Base-by-base conservation (phyloP, 1,140 invertebrate genomes). In the Helicoverpa zea region DNA sequence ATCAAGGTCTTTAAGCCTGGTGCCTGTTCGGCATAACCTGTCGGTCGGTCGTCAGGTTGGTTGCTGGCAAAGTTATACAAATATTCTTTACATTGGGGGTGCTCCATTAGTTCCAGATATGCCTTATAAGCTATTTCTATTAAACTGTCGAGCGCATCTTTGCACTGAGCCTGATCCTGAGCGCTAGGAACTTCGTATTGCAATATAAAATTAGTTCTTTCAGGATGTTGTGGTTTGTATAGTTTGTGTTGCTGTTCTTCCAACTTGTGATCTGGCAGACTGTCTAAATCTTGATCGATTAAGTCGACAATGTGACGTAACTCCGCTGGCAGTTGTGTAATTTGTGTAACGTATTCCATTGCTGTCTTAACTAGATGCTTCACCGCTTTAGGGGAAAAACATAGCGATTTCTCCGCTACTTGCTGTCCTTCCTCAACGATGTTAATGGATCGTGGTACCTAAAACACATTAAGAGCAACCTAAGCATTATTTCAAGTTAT, bases 101-200 rank as follows among this genome's bases (percentile, higher is more conserved):
- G 18, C 14, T 75, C 13, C 18, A 61, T 51, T 66, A 79, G 12
- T 43, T 79, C 59, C 18, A 66, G 16, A 52, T 82, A 82, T 4
- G 43, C 54, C n/a, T 68, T 51, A 18, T 73, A 54, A 10, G 82
- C 82, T 35, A n/a, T 73, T 51, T 79, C 70, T 4, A 83, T 52
- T 29, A 83, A 16, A 12, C 51, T 78, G 11, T 51, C 43, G 35
- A 83, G 73, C 7, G 52, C 58, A 10, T 63, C 35, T 61, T 63
- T 79, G 23, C 82, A 83, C n/a, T 64, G 49, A 16, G 66, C 51
- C 13, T 43, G 35, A 5, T 54, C 30, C 12, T 81, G 3, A 9
- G 61, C 16, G 43, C 79, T 49, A 16, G 82, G 82, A 3, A 78
- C 1, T 18, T 49, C 49, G 12, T 64, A 80, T 74, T 81, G 63